These are phyloP conservation scores for Nannoperca obscura DNA, from an alignment of 2,797 vertebrate genomes.

Conservation along the genomic window DNA sequence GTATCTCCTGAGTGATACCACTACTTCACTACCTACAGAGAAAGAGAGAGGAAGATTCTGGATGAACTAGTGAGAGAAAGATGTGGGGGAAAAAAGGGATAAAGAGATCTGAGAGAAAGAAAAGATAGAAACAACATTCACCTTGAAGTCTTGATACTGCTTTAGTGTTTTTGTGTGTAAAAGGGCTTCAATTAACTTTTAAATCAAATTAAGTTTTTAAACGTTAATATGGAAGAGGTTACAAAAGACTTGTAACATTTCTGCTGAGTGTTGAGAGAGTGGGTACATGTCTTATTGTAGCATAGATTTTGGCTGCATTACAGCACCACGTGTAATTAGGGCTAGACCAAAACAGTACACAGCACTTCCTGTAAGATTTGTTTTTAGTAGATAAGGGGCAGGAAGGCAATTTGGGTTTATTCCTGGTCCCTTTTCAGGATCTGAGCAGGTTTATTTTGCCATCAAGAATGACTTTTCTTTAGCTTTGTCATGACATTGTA, in stretches of 20 bases:
- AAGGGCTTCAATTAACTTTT: background rate
- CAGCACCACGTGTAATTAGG: constrained; percentile 27
- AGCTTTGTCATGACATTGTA: background rate
- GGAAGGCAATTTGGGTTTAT: constrained; percentile 9
- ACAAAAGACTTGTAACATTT: background rate
- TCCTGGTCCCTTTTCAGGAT: constrained; percentile 10
- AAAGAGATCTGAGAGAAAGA: no score
- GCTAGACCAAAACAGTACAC: constrained; percentile 33
- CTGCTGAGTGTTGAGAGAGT: background rate
- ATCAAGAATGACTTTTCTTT: background rate
- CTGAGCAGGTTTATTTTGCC: background rate
- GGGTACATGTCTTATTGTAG: constrained; percentile 6
- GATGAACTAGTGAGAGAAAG: background rate
- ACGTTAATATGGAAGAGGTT: background rate
- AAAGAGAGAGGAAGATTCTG: constrained; percentile 8
- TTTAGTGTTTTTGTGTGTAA: background rate
- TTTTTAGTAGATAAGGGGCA: constrained; percentile 32
- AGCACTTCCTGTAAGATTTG: constrained; percentile 40
- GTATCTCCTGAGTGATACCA: constrained; percentile 46
- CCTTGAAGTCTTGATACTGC: background rate
- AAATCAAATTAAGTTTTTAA: no score
- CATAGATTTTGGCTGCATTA: constrained; percentile 8
- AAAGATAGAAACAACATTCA: background rate
- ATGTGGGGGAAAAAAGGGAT: no score
- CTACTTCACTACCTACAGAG: constrained; percentile 1